These are phyloP conservation scores for Drosophila percnosoma DNA, from an alignment of 2,888 invertebrate genomes.

Conservation along the genomic window DNA sequence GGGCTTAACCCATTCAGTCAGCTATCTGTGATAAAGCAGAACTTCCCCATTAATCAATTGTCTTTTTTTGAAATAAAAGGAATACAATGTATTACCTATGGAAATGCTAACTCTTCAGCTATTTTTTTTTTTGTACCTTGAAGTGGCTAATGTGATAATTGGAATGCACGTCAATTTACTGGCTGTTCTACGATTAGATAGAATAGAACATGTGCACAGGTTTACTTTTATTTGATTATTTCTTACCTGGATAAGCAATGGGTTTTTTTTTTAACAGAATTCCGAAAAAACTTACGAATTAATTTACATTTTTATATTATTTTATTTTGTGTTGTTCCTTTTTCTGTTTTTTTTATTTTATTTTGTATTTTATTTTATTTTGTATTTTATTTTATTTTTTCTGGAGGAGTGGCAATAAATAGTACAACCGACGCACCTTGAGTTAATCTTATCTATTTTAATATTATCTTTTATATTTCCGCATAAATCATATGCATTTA, in stretches of 20 bases:
- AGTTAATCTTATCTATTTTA: conserved; percentile 12
- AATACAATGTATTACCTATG: conserved; percentile 25
- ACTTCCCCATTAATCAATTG: conserved; percentile 18
- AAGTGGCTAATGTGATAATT: conserved; percentile 42
- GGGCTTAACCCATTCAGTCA: neutral
- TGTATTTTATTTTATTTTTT: neutral
- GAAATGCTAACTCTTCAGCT: conserved; percentile 46
- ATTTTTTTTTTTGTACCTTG: conserved; percentile 25
- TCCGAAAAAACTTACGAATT: neutral
- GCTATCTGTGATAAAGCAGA: conserved; percentile 1
- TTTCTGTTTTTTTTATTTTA: no score
- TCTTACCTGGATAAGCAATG: conserved; percentile 18
- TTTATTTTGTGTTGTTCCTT: neutral
- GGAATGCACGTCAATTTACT: conserved; percentile 46
- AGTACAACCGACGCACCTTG: neutral
- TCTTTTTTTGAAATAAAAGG: conserved; percentile 3
- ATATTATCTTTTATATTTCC: conserved; percentile 26
- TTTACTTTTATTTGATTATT: conserved; percentile 4
- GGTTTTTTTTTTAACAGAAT: neutral
- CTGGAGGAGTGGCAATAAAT: conserved; percentile 1
- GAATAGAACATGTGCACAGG: conserved; percentile 47
- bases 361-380: no score
- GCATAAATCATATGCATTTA: conserved; percentile 38
- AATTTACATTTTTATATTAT: neutral
- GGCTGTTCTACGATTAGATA: conserved; percentile 57